These are phyloP conservation scores for Philereme vetulata DNA, from an alignment of 2,888 invertebrate species.

Conservation along the genomic window DNA sequence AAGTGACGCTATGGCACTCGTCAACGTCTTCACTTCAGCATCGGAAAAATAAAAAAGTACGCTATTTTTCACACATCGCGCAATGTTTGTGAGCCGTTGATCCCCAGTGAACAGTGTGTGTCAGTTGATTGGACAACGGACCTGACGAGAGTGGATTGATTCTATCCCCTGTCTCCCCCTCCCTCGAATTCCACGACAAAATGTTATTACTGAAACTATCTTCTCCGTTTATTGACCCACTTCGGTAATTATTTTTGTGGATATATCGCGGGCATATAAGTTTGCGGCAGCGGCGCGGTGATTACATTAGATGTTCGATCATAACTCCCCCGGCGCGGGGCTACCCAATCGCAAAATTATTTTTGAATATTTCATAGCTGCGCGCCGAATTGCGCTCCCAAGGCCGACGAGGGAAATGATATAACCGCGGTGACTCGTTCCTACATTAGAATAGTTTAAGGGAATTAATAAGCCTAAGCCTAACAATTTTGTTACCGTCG, in stretches of 20 bases:
- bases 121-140: slow-evolving; percentile 80
- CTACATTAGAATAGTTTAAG: neutral
- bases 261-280: slow-evolving; percentile 45
- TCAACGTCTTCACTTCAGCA: slow-evolving; percentile 26
- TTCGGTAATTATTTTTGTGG: slow-evolving; percentile 53
- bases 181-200: slow-evolving; percentile 63
- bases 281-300: slow-evolving; percentile 37
- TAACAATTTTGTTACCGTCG: too few relatives aligned
- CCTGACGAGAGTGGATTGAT: slow-evolving; percentile 79
- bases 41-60: slow-evolving; percentile 44
- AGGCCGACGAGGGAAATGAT: slow-evolving; percentile 18
- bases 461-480: neutral
- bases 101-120: slow-evolving; percentile 75
- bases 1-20: neutral
- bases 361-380: slow-evolving; percentile 32
- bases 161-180: slow-evolving; percentile 49
- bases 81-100: slow-evolving; percentile 51
- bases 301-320: slow-evolving; percentile 41
- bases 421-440: neutral
- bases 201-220: slow-evolving; percentile 75
- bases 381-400: slow-evolving; percentile 14
- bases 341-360: slow-evolving; percentile 35
- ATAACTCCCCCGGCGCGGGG: slow-evolving; percentile 30
- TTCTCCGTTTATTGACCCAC: slow-evolving; percentile 64
- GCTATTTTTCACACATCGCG: slow-evolving; percentile 46